Evolutionary conservation across 2,113 vertebrate species (phyloP).

Genomic region (Brachirus orientalis): DNA sequence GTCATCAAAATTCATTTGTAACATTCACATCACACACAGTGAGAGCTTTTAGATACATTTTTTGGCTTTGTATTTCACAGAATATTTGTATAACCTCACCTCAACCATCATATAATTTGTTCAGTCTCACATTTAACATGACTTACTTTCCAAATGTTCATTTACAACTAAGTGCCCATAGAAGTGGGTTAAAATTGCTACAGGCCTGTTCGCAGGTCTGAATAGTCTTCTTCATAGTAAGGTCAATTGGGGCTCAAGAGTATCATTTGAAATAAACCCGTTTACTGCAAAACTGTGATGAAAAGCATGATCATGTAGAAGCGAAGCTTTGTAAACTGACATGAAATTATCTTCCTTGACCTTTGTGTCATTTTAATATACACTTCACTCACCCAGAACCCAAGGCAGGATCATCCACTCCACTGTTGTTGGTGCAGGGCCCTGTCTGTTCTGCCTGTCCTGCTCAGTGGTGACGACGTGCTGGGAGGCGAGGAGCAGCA

Average conservation of each 20-base stretch:
- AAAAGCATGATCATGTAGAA: neutral
- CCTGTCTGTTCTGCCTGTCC: conserved; percentile 88
- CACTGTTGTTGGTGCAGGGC: conserved; percentile 92
- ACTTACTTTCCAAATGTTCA: no score
- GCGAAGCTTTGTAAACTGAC: neutral
- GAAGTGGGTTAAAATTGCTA: no score
- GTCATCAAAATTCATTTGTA: no score
- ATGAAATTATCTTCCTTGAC: neutral
- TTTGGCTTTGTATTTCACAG: no score
- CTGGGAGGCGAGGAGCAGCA: conserved; percentile 97
- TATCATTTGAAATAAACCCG: neutral
- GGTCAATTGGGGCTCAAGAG: no score
- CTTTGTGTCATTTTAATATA: neutral
- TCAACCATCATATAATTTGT: no score
- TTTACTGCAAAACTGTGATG: neutral
- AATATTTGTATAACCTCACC: no score
- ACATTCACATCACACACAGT: no score
- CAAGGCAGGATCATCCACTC: conserved; percentile 99
- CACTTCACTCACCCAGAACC: conserved; percentile 89
- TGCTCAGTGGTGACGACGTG: conserved; percentile 92
- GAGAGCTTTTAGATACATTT: no score
- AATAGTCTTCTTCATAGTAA: neutral
- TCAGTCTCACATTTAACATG: no score
- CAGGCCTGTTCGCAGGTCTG: no score
- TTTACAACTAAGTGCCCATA: no score